Evolutionary conservation across 2,797 vertebrate genomes (phyloP).

Genomic region (Gymnocypris eckloni): DNA sequence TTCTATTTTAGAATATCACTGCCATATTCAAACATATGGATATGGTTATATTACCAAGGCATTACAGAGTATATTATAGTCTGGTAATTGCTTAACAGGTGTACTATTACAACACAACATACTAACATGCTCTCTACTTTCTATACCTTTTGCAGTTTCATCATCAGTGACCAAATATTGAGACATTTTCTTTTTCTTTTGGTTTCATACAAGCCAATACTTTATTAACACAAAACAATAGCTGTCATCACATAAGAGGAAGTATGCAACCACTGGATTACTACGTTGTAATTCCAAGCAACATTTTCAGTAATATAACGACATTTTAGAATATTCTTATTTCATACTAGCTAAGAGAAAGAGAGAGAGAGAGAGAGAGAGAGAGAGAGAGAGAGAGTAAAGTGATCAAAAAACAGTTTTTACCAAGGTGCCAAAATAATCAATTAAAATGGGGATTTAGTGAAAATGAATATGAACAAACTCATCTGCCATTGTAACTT

Average conservation of each 20-base stretch:
- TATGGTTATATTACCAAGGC: not conserved
- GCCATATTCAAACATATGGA: not conserved
- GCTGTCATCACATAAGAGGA: not conserved
- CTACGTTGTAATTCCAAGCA: conserved; percentile 10
- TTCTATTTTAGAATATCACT: not conserved
- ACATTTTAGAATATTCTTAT: not conserved
- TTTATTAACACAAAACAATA: not conserved
- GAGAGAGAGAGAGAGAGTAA: not conserved
- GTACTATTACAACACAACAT: not conserved
- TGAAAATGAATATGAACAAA: not conserved
- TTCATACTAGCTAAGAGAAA: not conserved
- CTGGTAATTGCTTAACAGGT: not conserved
- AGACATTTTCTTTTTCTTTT: not conserved
- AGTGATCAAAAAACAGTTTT: not conserved
- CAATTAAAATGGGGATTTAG: not conserved
- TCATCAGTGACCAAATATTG: not conserved
- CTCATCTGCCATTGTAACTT: not conserved
- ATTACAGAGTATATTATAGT: not conserved
- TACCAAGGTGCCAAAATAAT: not conserved
- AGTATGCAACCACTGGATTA: conserved; percentile 2
- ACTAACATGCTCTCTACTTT: not conserved
- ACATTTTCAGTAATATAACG: not conserved
- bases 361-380: not conserved
- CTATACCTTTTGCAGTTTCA: not conserved
- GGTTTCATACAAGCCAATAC: not conserved